These are phyloP conservation scores for Ardeotis arabs DNA, from an alignment of 2,113 vertebrate species.

Conservation along the genomic window DNA sequence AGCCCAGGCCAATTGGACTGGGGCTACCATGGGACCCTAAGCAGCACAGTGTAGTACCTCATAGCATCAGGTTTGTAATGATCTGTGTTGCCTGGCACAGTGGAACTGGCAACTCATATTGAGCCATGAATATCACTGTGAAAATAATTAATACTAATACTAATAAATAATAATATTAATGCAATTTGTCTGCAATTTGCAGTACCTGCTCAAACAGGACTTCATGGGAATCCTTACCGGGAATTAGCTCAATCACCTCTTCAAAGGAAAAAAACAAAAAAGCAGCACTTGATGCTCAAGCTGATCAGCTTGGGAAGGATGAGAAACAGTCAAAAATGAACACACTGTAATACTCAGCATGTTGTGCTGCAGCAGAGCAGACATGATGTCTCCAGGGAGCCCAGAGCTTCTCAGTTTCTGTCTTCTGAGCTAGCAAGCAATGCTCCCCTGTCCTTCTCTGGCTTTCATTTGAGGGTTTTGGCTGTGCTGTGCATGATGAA, in stretches of 20 bases:
- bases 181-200: background rate
- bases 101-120: background rate
- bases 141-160: background rate
- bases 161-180: background rate
- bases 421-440: background rate
- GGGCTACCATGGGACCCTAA: accelerated
- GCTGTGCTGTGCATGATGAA: background rate
- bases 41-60: accelerated
- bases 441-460: background rate
- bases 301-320: background rate
- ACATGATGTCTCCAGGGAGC: background rate
- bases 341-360: background rate
- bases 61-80: accelerated
- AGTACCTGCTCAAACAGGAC: background rate
- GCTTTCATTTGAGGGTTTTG: background rate
- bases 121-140: background rate
- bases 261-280: background rate
- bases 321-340: background rate
- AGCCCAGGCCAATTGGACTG: background rate
- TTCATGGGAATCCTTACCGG: background rate
- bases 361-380: background rate
- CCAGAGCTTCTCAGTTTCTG: background rate
- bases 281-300: background rate
- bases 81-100: background rate
- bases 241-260: background rate